These are phyloP conservation scores for Sminthurinus signatus DNA, from an alignment of 1,140 invertebrate genomes.

Conservation along the genomic window DNA sequence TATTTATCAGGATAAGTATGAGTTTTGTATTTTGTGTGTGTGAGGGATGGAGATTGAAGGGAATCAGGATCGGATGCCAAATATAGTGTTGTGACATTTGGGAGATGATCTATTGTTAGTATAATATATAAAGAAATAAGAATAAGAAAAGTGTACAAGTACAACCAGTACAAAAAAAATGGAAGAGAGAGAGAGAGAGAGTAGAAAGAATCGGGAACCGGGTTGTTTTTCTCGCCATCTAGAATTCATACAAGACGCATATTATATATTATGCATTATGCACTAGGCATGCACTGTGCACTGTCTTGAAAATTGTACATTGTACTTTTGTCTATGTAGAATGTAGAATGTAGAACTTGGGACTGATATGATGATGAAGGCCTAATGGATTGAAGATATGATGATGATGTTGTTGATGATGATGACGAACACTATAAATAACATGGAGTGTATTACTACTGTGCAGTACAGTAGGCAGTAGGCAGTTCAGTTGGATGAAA, in stretches of 20 bases:
- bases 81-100: slow-evolving; percentile 19
- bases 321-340: no score
- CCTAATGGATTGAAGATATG: slow-evolving; percentile 34
- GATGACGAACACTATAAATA: slow-evolving; percentile 34
- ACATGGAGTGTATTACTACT: slow-evolving; percentile 2
- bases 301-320: no score
- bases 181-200: background rate
- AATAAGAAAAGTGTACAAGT: background rate
- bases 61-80: slow-evolving; percentile 27
- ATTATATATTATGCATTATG: slow-evolving; percentile 4
- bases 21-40: no score
- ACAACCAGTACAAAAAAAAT: background rate
- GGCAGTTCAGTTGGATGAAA: no score
- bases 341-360: no score
- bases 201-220: no score
- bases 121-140: background rate
- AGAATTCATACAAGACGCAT: no score
- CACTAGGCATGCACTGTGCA: slow-evolving; percentile 25
- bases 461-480: no score
- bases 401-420: no score
- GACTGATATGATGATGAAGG: slow-evolving; percentile 39
- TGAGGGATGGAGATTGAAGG: background rate
- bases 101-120: slow-evolving; percentile 40
- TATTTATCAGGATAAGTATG: no score
- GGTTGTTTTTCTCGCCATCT: no score